Evolutionary conservation across 2,113 vertebrate genomes (phyloP).

Genomic region (Dipodomys spectabilis): DNA sequence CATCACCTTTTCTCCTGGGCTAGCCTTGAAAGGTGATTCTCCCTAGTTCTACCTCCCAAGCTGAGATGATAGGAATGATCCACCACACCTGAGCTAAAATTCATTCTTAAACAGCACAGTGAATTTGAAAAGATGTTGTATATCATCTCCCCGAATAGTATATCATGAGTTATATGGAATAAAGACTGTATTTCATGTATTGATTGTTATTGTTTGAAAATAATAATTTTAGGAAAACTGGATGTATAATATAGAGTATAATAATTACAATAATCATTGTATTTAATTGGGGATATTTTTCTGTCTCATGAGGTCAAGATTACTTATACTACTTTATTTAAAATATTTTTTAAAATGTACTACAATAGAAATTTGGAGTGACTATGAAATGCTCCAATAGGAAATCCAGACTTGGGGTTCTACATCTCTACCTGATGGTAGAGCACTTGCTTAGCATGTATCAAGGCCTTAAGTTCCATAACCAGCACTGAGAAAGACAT

Average conservation of each 20-base stretch:
- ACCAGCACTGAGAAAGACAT: neutral
- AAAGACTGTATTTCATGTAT: neutral
- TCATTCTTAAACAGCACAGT: neutral
- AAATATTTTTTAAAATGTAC: neutral
- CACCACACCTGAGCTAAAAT: no score
- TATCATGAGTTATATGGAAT: neutral
- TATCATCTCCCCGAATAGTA: neutral
- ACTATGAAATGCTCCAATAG: neutral
- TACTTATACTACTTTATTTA: neutral
- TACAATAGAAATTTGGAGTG: neutral
- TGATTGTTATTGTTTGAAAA: neutral
- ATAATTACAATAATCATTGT: neutral
- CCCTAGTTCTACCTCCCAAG: no score
- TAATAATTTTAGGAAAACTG: neutral
- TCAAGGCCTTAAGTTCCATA: neutral
- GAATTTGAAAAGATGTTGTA: neutral
- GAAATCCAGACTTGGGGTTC: neutral
- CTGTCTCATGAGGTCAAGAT: neutral
- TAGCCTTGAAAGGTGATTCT: no score
- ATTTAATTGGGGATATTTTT: neutral
- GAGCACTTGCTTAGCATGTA: neutral
- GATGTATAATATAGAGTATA: neutral
- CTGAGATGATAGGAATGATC: no score
- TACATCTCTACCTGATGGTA: neutral
- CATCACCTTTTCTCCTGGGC: no score